phyloP scores from a whole-genome alignment of 2,888 invertebrate genomes.

The Polia nebulosa region DNA sequence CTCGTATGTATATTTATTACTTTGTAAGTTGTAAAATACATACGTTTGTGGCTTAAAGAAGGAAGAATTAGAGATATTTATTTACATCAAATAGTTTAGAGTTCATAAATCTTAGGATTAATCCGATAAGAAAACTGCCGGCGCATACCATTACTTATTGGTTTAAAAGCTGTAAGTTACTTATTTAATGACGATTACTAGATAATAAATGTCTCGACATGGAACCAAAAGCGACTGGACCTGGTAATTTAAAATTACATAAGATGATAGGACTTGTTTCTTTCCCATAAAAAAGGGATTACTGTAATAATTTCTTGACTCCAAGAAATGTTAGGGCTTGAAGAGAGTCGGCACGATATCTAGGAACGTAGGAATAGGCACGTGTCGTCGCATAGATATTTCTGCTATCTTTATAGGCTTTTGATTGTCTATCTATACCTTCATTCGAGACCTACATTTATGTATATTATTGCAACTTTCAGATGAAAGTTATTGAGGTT shows the following conservation, averaged over 20 bases:
- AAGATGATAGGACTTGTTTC: slow-evolving; percentile 26
- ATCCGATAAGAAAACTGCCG: slow-evolving; percentile 1
- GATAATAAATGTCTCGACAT: slow-evolving; percentile 29
- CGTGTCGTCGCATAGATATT: not conserved
- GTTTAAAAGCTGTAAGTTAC: slow-evolving; percentile 20
- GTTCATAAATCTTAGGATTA: slow-evolving; percentile 35
- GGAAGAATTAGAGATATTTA: not conserved
- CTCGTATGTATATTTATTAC: too few species aligned
- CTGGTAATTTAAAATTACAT: slow-evolving; percentile 12
- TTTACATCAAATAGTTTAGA: slow-evolving; percentile 1
- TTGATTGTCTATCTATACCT: not conserved
- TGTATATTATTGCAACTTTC: not conserved
- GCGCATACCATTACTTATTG: slow-evolving; percentile 21
- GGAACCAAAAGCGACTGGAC: slow-evolving; percentile 11
- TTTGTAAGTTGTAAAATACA: not conserved
- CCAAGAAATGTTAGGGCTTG: not conserved
- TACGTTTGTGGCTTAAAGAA: slow-evolving; percentile 11
- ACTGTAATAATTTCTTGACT: slow-evolving; percentile 9
- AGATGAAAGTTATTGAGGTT: not conserved
- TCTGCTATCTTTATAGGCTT: slow-evolving; percentile 6
- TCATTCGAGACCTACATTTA: not conserved
- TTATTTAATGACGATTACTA: slow-evolving; percentile 41
- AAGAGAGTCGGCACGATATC: not conserved
- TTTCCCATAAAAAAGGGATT: slow-evolving; percentile 22
- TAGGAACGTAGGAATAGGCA: too few species aligned